Evolutionary conservation across 1,140 invertebrate genomes (phyloP), one percentile per base, ranked within the genome.

Genomic region (Ceratina australensis): DNA sequence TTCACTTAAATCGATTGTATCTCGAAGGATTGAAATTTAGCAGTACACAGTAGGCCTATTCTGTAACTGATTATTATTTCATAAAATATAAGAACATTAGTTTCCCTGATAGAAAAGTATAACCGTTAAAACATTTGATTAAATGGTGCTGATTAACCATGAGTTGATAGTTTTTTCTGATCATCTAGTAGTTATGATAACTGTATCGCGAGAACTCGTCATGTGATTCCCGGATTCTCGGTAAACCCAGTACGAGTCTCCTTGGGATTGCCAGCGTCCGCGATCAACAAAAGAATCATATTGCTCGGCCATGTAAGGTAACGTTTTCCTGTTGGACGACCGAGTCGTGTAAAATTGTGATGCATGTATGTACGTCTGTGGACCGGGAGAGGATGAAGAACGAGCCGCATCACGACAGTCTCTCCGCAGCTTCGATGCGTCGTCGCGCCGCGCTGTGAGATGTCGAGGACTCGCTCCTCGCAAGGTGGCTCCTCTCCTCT

Each of bases 331-430:
- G 69, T 67, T 15, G 20, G 54, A n/a, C 52, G 66, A 77, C 42
- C 28, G 59, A 57, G 33, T 18, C 65, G 65, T 57, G 69, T 76
- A 82, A 84, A 85, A 85, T 82, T 73, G 76, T 75, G 42, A 42
- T 42, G 33, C 33, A 42, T 42, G 33, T 42, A 66, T 49, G 59
- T 59, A 28, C 16, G 56, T 26, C 26, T 28, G 59, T 69, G 75
- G 59, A 78, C 52, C 54, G 69, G 78, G 61, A 80, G 61, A 80
- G 82, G 75, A 84, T 79, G 49, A 85, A 85, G 75, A 89, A 88
- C 86, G 81, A 87, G 78, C 49, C 83, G 83, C 73, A 88, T 89
- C 87, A n/a, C 86, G 85, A 81, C 78, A 72, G 83, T 86, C 72
- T 67, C 83, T n/a, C 22, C 52, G 82, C 78, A 69, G 63, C 64